These are phyloP conservation scores for Erebia epiphron DNA, from an alignment of 2,888 invertebrate genomes.

Conservation along the genomic window DNA sequence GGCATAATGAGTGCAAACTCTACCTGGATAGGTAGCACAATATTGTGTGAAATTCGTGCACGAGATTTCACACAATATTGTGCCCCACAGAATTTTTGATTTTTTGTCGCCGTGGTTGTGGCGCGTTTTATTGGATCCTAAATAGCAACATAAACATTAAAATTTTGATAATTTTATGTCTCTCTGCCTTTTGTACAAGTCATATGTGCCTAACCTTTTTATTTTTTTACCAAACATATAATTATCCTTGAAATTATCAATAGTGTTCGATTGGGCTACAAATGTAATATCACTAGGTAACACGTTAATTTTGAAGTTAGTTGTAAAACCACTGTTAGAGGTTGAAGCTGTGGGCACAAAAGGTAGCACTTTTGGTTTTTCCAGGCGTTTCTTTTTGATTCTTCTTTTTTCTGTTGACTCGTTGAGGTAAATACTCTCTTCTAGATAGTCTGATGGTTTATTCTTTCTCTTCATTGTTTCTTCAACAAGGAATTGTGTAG, in stretches of 20 bases:
- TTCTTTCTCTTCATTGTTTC: slow-evolving; percentile 55
- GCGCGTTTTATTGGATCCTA: not conserved
- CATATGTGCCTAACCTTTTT: slow-evolving; percentile 65
- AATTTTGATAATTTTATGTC: slow-evolving; percentile 69
- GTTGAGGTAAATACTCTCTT: slow-evolving; percentile 72
- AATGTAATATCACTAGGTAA: slow-evolving; percentile 62
- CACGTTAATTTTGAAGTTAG: slow-evolving; percentile 68
- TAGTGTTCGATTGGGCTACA: slow-evolving; percentile 58
- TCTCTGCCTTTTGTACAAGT: slow-evolving; percentile 63
- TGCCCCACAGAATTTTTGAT: not conserved
- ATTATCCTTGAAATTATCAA: slow-evolving; percentile 63
- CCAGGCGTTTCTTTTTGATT: slow-evolving; percentile 32
- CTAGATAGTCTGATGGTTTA: slow-evolving; percentile 72
- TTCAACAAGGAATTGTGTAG: slow-evolving; percentile 66
- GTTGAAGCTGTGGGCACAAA: slow-evolving; percentile 67
- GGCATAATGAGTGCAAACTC: too few species aligned
- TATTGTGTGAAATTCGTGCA: too few species aligned
- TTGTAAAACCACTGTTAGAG: slow-evolving; percentile 69
- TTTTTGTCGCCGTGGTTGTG: not conserved
- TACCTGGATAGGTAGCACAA: not conserved
- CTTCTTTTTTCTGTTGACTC: slow-evolving; percentile 49
- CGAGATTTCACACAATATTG: too few species aligned
- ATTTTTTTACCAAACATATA: slow-evolving; percentile 60
- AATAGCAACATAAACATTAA: slow-evolving; percentile 45
- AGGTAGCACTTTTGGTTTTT: slow-evolving; percentile 56